phyloP scores from a whole-genome alignment of 2,113 vertebrate genomes.

The Bufo gargarizans region DNA sequence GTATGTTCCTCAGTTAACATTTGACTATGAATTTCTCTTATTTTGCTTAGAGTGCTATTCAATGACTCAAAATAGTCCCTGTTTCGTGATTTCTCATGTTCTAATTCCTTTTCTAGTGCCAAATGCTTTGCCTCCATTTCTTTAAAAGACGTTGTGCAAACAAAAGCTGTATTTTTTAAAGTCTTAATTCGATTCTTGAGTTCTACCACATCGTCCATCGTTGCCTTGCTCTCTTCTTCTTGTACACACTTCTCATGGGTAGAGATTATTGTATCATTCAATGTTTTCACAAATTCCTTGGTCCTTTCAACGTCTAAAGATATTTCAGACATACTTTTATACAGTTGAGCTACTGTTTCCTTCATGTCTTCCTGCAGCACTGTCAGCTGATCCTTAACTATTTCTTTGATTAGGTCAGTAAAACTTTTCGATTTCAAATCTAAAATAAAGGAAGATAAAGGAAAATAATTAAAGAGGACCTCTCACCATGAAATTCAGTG shows the following conservation, averaged over 20 bases:
- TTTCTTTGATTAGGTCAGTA: slow-evolving; percentile 68
- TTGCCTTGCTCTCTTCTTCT: slow-evolving; percentile 62
- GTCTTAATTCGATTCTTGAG: slow-evolving; percentile 67
- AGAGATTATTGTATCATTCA: slow-evolving; percentile 69
- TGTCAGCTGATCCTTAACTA: slow-evolving; percentile 71
- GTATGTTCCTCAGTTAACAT: slow-evolving; percentile 61
- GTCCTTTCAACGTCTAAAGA: slow-evolving; percentile 74
- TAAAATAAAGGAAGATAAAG: slow-evolving; percentile 52
- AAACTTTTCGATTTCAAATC: slow-evolving; percentile 73
- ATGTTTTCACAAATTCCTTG: slow-evolving; percentile 64
- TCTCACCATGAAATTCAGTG: no score
- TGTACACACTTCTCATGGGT: slow-evolving; percentile 63
- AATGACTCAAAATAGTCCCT: slow-evolving; percentile 70
- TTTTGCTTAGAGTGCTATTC: slow-evolving; percentile 72
- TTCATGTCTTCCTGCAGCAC: slow-evolving; percentile 69
- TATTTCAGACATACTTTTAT: slow-evolving; percentile 73
- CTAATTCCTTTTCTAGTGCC: slow-evolving; percentile 67
- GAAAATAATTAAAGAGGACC: background rate
- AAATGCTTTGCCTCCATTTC: slow-evolving; percentile 71
- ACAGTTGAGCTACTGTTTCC: slow-evolving; percentile 72
- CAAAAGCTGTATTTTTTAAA: slow-evolving; percentile 68
- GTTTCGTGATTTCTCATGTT: slow-evolving; percentile 64
- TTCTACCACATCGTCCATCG: slow-evolving; percentile 67
- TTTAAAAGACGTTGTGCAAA: slow-evolving; percentile 70
- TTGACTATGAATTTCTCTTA: slow-evolving; percentile 67